Percentiles rank a stretch among this genome's conserved stretches.
Conservation (phyloP, 2,113 vertebrate genomes). For the Platichthys flesus region DNA sequence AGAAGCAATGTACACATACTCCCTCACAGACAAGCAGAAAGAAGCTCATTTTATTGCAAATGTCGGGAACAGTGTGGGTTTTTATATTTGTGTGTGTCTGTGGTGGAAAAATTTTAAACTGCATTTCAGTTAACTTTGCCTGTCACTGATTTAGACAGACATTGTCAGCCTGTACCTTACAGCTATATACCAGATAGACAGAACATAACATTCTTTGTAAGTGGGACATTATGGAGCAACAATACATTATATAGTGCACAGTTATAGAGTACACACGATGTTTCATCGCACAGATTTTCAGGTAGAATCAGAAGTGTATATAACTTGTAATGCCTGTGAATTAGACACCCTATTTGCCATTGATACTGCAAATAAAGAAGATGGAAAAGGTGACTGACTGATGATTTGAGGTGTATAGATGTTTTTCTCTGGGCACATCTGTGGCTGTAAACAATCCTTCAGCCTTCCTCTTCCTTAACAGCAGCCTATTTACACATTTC, state of each 20-base stretch:
- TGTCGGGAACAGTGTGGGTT: constrained; percentile 8
- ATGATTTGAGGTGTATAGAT: constrained; percentile 52
- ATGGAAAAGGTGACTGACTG: constrained; percentile 45
- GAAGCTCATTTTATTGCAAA: constrained; percentile 28
- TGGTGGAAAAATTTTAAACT: constrained; percentile 45
- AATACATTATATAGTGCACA: constrained; percentile 1
- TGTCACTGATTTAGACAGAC: constrained; percentile 23
- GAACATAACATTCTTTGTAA: neutral
- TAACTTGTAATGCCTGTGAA: constrained; percentile 43
- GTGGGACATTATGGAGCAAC: neutral
- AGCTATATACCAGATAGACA: neutral
- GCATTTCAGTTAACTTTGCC: constrained; percentile 46
- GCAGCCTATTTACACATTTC: constrained; percentile 57
- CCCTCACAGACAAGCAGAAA: constrained; percentile 28
- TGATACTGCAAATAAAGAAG: neutral
- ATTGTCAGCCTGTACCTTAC: constrained; percentile 31
- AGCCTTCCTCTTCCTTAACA: constrained; percentile 49
- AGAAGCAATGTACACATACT: constrained; percentile 32
- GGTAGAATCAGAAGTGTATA: constrained; percentile 38
- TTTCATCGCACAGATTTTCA: constrained; percentile 31
- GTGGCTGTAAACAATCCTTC: constrained; percentile 61
- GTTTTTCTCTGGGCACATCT: constrained; percentile 40
- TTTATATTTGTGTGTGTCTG: constrained; percentile 5
- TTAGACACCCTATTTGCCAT: constrained; percentile 12
- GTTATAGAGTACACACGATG: no score